Base-by-base conservation (phyloP, 2,888 invertebrate species). In the Chymomyza fuscimana region DNA sequence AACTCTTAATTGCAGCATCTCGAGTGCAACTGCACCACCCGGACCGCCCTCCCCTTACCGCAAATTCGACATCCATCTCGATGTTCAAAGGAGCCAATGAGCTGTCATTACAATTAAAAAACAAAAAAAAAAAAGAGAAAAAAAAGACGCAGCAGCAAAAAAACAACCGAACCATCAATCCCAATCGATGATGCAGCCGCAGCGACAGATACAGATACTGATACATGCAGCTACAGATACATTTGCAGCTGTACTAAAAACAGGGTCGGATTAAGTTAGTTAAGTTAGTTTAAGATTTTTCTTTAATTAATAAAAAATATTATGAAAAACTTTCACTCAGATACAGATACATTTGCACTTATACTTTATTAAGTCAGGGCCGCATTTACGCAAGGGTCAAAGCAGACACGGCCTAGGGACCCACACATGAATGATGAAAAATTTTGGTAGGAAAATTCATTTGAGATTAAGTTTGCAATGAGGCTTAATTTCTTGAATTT, bases 1-100 rank as follows among this genome's bases (percentile, higher is more conserved):
- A 90, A 87, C 86, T 84, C 86, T 90, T 89, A 89, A 89, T 90
- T 89, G 89, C 82, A 76, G 88, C 88, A 88, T 88, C 86, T 19
- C 66, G 16, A 54, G 40, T 52, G 10, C 32, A 19, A n/a, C 32
- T 54, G 7, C 46, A 62, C 56, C n/a, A 2, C 59, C 51, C 63
- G 59, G 1, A 32, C 0, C 32, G 9, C 32, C 5, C 32, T 1
- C 0, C 9, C 32, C 32, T 32, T 5, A 40, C 19, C 52, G 32
- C 63, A 25, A 25, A 25, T 25, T 4, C 19, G 59, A 56, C 67
- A 46, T 54, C 52, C 25, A 15, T 60, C 71, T 73, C 69, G 71
- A 75, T 78, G 76, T 81, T 79, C 82, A 84, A 86, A 86, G 83
- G 83, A 85, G 86, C 89, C 88, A 89, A 89, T 88, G 89, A 88